Percentiles rank a stretch among this genome's conserved stretches.
These are phyloP conservation scores for Archivesica marissinica DNA, from an alignment of 1,140 invertebrate species.

Conservation along the genomic window DNA sequence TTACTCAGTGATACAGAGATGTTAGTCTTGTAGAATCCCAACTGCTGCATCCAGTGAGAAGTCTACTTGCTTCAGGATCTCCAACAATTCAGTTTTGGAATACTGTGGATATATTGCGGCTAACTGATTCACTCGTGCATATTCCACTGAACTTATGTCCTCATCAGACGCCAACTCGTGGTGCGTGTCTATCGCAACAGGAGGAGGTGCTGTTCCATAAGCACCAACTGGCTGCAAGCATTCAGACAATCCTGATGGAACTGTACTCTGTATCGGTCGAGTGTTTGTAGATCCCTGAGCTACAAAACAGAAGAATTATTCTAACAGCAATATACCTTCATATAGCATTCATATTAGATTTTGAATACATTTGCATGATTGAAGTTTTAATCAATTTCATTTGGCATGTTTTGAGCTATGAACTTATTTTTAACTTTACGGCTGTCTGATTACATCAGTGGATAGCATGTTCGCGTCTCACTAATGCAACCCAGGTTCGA, in stretches of 20 bases:
- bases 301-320: not conserved
- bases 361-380: no score
- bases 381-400: no score
- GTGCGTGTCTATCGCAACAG: not conserved
- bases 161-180: not conserved
- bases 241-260: not conserved
- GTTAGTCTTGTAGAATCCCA: not conserved
- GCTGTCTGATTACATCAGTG: no score
- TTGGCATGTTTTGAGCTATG: no score
- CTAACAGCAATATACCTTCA: no score
- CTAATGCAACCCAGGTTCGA: no score
- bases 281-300: not conserved
- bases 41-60: slow-evolving; percentile 8
- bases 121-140: not conserved
- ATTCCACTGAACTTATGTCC: not conserved
- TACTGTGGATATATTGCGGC: slow-evolving; percentile 21
- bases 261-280: not conserved
- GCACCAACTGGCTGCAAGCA: slow-evolving; percentile 5
- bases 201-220: not conserved
- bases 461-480: no score
- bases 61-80: slow-evolving; percentile 10
- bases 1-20: no score
- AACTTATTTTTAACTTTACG: no score
- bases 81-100: not conserved
- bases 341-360: no score